These are phyloP conservation scores for Endotricha flammealis DNA, from an alignment of 2,888 invertebrate species.

Conservation along the genomic window DNA sequence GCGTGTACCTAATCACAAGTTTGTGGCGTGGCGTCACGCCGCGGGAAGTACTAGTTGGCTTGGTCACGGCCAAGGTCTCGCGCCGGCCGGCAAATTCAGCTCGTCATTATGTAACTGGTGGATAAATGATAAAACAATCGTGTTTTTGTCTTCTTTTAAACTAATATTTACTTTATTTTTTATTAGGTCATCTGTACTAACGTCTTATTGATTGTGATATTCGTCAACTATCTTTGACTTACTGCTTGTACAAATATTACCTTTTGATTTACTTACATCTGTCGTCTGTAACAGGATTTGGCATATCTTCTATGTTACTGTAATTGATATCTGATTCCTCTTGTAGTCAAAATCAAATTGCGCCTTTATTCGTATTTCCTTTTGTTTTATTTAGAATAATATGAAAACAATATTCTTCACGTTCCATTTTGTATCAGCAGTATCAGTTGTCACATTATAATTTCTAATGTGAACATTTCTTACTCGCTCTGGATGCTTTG, in stretches of 20 bases:
- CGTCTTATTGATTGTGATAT: neutral
- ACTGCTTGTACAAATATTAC: neutral
- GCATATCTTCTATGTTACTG: too few relatives aligned
- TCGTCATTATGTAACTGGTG: conserved; percentile 57
- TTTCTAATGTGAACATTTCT: too few relatives aligned
- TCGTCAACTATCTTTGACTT: neutral
- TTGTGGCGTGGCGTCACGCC: conserved; percentile 41
- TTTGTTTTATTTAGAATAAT: too few relatives aligned
- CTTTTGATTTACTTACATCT: too few relatives aligned
- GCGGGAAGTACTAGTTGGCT: conserved; percentile 57
- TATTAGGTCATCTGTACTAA: neutral
- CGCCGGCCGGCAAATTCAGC: conserved; percentile 40
- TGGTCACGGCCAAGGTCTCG: conserved; percentile 76
- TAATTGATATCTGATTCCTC: too few relatives aligned
- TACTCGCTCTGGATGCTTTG: too few relatives aligned
- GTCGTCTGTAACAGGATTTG: too few relatives aligned
- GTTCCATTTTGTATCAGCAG: too few relatives aligned
- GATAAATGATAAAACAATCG: conserved; percentile 46
- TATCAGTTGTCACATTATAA: too few relatives aligned
- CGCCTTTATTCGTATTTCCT: too few relatives aligned
- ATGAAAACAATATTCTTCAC: too few relatives aligned
- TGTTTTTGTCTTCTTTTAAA: conserved; percentile 22
- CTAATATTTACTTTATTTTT: neutral
- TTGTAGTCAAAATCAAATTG: too few relatives aligned
- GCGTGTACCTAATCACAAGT: conserved; percentile 44